Conservation (phyloP, 2,113 vertebrate genomes). For the Plecturocebus donacophilus region DNA sequence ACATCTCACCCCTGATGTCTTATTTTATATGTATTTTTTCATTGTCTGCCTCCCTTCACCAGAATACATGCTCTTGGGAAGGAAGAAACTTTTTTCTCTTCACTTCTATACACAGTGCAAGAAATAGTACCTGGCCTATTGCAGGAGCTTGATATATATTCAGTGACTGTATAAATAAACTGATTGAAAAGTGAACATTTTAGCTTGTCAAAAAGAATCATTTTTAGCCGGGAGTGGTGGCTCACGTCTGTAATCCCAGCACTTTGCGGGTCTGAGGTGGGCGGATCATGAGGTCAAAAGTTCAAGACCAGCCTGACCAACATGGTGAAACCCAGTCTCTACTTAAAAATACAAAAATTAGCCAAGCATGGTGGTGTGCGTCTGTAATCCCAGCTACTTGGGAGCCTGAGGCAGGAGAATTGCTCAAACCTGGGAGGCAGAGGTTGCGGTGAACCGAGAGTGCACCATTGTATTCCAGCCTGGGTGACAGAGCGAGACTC, state of each 20-base stretch:
- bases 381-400: no score
- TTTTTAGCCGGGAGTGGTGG: not conserved
- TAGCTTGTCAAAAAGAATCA: not conserved
- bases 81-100: not conserved
- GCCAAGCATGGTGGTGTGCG: accelerated
- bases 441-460: no score
- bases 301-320: no score
- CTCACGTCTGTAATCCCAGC: no score
- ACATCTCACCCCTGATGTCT: not conserved
- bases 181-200: not conserved
- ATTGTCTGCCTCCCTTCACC: not conserved
- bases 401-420: no score
- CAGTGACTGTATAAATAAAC: not conserved
- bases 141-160: not conserved
- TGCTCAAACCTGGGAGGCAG: no score
- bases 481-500: no score
- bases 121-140: not conserved
- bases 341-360: no score
- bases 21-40: not conserved
- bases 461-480: no score
- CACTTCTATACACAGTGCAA: not conserved
- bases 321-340: no score
- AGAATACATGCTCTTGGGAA: not conserved
- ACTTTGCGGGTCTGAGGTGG: no score
- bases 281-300: no score